Evolutionary conservation across 64 coral and sea anemone genomes (phyloP).

Genomic region (Montipora capricornis): DNA sequence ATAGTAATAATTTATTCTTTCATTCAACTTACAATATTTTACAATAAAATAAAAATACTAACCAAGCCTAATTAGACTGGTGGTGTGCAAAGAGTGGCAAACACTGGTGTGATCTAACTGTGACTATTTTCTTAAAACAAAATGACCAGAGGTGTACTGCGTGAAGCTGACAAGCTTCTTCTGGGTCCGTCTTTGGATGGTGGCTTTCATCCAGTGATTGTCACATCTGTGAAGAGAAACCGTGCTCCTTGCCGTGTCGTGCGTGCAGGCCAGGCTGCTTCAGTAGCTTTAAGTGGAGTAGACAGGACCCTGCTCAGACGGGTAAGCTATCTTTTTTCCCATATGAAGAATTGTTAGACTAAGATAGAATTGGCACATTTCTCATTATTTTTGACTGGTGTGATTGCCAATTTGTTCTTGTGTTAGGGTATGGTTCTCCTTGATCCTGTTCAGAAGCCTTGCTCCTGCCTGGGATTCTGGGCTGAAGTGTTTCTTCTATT

Average conservation of each 20-base stretch:
- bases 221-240: slow-evolving; percentile 90
- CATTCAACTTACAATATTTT: too few species aligned
- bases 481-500: slow-evolving; percentile 95
- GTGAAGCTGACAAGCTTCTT: slow-evolving; percentile 85
- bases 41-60: too few species aligned
- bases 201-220: slow-evolving; percentile 77
- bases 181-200: slow-evolving; percentile 83
- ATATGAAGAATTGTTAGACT: too few species aligned
- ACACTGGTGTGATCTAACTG: too few species aligned
- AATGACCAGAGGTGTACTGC: slow-evolving; percentile 79
- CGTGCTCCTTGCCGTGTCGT: slow-evolving; percentile 86
- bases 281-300: slow-evolving; percentile 85
- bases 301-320: slow-evolving; percentile 78
- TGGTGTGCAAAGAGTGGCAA: background rate
- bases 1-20: too few species aligned
- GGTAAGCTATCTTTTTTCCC: slow-evolving; percentile 48
- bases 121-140: background rate
- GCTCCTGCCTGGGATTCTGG: slow-evolving; percentile 71
- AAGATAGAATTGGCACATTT: too few species aligned
- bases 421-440: slow-evolving; percentile 89
- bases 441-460: slow-evolving; percentile 68
- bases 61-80: background rate
- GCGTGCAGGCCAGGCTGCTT: slow-evolving; percentile 89
- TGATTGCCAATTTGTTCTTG: background rate
- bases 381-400: background rate